Evolutionary conservation across 1,140 invertebrate genomes (phyloP).

Genomic region (Microplitis mediator): DNA sequence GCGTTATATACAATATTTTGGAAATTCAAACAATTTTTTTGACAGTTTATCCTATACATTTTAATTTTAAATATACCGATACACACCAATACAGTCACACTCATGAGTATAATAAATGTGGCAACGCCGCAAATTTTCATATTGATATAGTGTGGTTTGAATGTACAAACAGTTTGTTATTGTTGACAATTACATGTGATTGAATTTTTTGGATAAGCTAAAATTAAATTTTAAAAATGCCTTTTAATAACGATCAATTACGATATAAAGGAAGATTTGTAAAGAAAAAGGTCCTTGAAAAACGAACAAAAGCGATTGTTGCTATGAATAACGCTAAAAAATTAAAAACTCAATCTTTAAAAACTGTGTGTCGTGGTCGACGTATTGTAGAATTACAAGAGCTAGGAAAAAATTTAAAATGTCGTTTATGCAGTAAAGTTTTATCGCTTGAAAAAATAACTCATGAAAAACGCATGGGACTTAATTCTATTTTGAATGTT

Average conservation of each 20-base stretch:
- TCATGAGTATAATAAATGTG: too few relatives aligned
- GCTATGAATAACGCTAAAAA: neutral
- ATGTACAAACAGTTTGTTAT: too few relatives aligned
- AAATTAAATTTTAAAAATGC: too few relatives aligned
- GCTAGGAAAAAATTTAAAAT: conserved; percentile 27
- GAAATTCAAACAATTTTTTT: too few relatives aligned
- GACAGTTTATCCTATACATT: too few relatives aligned
- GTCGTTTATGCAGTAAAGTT: conserved; percentile 7
- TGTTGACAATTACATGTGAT: too few relatives aligned
- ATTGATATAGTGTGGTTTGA: too few relatives aligned
- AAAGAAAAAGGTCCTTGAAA: neutral
- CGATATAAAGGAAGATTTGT: neutral
- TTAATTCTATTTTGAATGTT: conserved; percentile 12
- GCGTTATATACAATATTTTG: too few relatives aligned
- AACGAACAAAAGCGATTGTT: neutral
- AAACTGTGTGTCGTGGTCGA: neutral
- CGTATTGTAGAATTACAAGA: conserved; percentile 15
- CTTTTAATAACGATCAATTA: neutral
- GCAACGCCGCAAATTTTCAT: too few relatives aligned
- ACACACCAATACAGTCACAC: too few relatives aligned
- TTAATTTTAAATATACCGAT: too few relatives aligned
- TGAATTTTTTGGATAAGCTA: too few relatives aligned
- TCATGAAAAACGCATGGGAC: conserved; percentile 1
- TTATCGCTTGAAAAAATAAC: conserved; percentile 13
- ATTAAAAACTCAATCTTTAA: neutral